phyloP scores from a whole-genome alignment of 2,797 vertebrate species.

The Pangasius macronema region DNA sequence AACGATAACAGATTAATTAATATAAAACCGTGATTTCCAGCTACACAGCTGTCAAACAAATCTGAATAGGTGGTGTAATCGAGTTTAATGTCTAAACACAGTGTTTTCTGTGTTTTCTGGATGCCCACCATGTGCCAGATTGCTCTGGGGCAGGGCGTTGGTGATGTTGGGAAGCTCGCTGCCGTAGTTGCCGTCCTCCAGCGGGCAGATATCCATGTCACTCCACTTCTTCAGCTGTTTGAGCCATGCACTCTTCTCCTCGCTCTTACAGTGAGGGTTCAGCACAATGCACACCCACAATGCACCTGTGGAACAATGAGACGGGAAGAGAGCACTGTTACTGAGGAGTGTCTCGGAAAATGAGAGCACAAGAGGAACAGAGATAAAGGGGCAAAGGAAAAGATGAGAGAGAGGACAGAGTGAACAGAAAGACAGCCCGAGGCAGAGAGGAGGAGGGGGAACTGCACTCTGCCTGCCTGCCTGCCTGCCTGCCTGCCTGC shows the following conservation, averaged over 20 bases:
- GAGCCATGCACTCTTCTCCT: slow-evolving; percentile 94
- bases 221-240: slow-evolving; percentile 95
- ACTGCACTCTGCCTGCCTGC: slow-evolving; percentile 1
- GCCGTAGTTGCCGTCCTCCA: slow-evolving; percentile 96
- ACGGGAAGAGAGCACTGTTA: neutral
- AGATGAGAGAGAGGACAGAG: neutral
- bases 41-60: neutral
- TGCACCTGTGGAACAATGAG: slow-evolving; percentile 78
- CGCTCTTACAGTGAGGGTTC: slow-evolving; percentile 96
- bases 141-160: slow-evolving; percentile 91
- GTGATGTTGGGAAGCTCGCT: slow-evolving; percentile 97
- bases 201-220: slow-evolving; percentile 93
- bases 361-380: neutral
- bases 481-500: slow-evolving; percentile 8
- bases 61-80: neutral
- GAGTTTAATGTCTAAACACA: neutral
- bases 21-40: neutral
- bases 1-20: neutral
- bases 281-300: slow-evolving; percentile 97
- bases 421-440: slow-evolving; percentile 6
- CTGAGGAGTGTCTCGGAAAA: neutral
- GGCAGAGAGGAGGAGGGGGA: neutral
- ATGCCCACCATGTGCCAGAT: slow-evolving; percentile 86
- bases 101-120: neutral
- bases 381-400: neutral